Conservation (phyloP, 2,113 vertebrate genomes). For the Carlito syrichta region DNA sequence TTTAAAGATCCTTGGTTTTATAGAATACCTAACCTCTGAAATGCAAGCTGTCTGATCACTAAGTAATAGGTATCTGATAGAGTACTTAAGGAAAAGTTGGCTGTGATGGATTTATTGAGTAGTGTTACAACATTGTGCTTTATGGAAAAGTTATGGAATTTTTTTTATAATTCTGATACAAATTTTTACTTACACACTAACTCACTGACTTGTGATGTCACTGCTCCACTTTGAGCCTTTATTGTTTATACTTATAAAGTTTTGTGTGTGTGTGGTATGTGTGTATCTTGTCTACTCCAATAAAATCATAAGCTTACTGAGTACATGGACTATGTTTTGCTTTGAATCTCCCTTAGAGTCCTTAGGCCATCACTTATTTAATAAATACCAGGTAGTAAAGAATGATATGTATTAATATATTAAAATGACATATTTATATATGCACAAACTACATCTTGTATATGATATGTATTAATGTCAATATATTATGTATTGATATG, state of each 20-base stretch:
- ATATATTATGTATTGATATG: background rate
- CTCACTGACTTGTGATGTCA: background rate
- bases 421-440: background rate
- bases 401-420: background rate
- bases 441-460: background rate
- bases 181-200: background rate
- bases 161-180: background rate
- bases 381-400: background rate
- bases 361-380: slow-evolving; percentile 23
- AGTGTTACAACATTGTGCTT: background rate
- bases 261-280: background rate
- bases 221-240: background rate
- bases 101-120: background rate
- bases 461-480: background rate
- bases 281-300: background rate
- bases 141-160: background rate
- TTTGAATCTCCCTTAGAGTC: background rate
- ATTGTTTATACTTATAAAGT: background rate
- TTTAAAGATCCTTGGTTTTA: background rate
- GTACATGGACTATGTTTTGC: background rate
- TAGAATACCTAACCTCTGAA: background rate
- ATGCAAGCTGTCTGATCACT: background rate
- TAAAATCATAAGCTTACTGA: slow-evolving; percentile 28
- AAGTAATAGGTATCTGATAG: background rate
- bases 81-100: background rate